Conservation (phyloP, 1,140 invertebrate genomes). For the Magallana gigas region DNA sequence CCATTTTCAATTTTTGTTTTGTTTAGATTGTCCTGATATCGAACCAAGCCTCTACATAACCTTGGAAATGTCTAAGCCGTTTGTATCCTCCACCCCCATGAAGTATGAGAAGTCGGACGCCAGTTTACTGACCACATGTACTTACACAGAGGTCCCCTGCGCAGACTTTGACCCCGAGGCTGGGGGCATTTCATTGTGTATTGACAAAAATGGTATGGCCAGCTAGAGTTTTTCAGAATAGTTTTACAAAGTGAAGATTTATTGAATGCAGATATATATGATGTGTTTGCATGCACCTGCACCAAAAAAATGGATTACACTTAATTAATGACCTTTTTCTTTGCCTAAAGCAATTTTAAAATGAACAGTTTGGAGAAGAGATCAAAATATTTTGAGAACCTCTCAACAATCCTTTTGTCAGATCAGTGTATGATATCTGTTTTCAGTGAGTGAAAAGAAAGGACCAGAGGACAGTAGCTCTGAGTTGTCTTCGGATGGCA, state of each 20-base stretch:
- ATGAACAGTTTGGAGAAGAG: too few species aligned
- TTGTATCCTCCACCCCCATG: constrained; percentile 1
- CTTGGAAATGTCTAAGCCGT: not conserved
- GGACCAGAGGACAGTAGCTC: not conserved
- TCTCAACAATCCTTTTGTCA: too few species aligned
- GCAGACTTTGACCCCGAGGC: not conserved
- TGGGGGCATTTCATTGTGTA: not conserved
- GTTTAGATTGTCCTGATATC: not conserved
- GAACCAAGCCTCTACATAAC: not conserved
- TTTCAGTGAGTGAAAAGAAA: not conserved
- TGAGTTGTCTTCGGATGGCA: not conserved
- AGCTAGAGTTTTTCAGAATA: too few species aligned
- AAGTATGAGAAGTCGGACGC: not conserved
- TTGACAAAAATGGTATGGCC: not conserved
- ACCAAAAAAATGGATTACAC: too few species aligned
- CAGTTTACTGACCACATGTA: not conserved
- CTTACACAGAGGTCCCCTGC: not conserved
- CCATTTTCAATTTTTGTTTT: not conserved
- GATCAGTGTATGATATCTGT: not conserved
- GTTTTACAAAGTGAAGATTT: too few species aligned
- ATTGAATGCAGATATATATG: too few species aligned
- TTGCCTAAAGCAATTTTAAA: too few species aligned
- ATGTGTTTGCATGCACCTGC: too few species aligned
- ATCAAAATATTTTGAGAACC: too few species aligned
- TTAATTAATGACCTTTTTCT: too few species aligned